phyloP scores from a whole-genome alignment of 2,113 vertebrate species.

The Gobiocypris rarus region DNA sequence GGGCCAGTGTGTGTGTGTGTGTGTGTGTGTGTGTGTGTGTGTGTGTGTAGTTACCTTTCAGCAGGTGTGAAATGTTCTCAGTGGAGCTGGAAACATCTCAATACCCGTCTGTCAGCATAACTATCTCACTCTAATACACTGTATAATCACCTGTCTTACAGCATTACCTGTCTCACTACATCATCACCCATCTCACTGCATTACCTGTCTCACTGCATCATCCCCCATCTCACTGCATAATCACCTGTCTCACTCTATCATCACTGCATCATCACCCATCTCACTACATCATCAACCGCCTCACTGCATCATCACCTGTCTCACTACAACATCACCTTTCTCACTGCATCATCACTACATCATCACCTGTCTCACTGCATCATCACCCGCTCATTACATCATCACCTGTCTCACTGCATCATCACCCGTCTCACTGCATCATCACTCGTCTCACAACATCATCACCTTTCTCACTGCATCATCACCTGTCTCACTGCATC shows the following conservation, averaged over 20 bases:
- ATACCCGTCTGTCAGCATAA: conserved; percentile 24
- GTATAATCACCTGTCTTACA: not conserved
- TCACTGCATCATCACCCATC: not conserved
- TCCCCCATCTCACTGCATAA: not conserved
- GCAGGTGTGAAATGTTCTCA: conserved; percentile 70
- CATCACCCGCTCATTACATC: not conserved
- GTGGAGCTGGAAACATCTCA: conserved; percentile 71
- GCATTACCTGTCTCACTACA: not conserved
- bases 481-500: too few species aligned
- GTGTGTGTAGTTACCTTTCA: conserved; percentile 73
- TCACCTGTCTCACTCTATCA: not conserved
- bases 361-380: not conserved
- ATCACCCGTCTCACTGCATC: not conserved
- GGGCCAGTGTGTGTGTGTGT: not conserved
- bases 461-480: not conserved
- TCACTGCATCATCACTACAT: not conserved
- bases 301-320: not conserved
- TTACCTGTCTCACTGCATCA: not conserved
- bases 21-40: too few species aligned
- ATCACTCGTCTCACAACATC: not conserved
- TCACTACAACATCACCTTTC: not conserved
- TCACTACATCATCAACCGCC: not conserved
- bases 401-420: not conserved
- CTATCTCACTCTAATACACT: not conserved
- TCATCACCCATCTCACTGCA: not conserved